Conservation (phyloP, 2,113 vertebrate genomes). For the Triplophysa rosa region DNA sequence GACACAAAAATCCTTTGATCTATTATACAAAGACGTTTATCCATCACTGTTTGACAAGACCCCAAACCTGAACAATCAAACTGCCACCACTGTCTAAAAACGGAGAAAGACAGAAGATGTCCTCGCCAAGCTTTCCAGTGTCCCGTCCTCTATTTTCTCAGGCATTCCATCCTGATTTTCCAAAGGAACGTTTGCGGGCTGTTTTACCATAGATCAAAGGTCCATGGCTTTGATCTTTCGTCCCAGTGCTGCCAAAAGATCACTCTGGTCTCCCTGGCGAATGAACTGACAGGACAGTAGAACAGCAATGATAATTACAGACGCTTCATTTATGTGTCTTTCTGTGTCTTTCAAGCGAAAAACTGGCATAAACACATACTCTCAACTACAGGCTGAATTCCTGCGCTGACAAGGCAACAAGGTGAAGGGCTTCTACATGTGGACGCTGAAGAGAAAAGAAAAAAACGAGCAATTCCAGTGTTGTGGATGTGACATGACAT, state of each 20-base stretch:
- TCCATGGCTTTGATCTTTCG: constrained; percentile 72
- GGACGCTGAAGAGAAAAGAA: constrained; percentile 62
- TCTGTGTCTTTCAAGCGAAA: constrained; percentile 58
- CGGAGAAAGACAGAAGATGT: constrained; percentile 52
- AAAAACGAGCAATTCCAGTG: constrained; percentile 36
- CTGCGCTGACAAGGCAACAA: constrained; percentile 61
- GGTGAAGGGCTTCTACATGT: constrained; percentile 52
- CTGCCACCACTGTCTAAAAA: constrained; percentile 27
- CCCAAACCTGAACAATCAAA: constrained; percentile 25
- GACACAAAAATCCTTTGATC: neutral
- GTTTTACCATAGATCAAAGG: constrained; percentile 75
- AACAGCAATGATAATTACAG: constrained; percentile 78
- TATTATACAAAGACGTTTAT: constrained; percentile 4
- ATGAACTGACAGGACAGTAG: constrained; percentile 76
- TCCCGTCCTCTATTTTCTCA: constrained; percentile 61
- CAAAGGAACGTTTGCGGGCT: constrained; percentile 60
- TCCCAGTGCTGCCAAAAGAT: constrained; percentile 71
- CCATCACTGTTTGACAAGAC: neutral
- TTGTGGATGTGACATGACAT: no score
- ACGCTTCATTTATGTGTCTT: constrained; percentile 68
- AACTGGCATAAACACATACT: constrained; percentile 68
- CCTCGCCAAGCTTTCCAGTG: constrained; percentile 57
- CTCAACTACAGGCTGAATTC: constrained; percentile 64
- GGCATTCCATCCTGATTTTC: constrained; percentile 75
- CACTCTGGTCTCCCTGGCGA: constrained; percentile 73